A percentile compares a stretch with the other conserved stretches of the same genome.
Conservation (phyloP, 2,113 vertebrate genomes). For the Podarcis raffonei region DNA sequence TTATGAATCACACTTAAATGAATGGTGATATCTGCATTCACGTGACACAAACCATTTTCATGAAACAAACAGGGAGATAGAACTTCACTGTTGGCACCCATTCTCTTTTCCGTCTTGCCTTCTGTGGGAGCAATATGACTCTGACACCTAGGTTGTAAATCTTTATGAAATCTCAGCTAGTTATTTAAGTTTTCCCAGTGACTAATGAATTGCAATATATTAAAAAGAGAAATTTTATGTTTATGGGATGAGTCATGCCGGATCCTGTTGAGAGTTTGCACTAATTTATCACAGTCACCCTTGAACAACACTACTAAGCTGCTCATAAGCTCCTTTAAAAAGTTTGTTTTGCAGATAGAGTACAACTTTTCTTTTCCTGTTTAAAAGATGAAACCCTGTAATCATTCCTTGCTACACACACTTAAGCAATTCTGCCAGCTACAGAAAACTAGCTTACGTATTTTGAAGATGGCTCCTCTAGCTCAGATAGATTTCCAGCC, state of each 20-base stretch:
- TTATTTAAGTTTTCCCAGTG: not conserved
- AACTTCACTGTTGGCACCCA: not conserved
- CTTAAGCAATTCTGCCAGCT: slow-evolving; percentile 14
- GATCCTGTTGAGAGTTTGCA: slow-evolving; percentile 43
- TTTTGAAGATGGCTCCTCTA: slow-evolving; percentile 25
- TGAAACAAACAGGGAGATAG: not conserved
- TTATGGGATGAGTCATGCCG: slow-evolving; percentile 42
- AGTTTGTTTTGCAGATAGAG: slow-evolving; percentile 35
- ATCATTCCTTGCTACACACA: slow-evolving; percentile 7
- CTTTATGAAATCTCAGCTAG: not conserved
- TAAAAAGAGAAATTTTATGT: slow-evolving; percentile 23
- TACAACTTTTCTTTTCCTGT: slow-evolving; percentile 21
- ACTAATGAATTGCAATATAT: slow-evolving; percentile 41
- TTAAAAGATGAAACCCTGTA: slow-evolving; percentile 4
- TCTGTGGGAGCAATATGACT: not conserved
- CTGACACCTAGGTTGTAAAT: not conserved
- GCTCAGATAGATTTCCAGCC: slow-evolving; percentile 13
- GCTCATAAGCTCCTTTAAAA: slow-evolving; percentile 44
- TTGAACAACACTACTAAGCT: not conserved
- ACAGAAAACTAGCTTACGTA: slow-evolving; percentile 2
- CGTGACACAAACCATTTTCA: not conserved
- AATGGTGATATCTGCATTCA: not conserved
- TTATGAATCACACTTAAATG: not conserved
- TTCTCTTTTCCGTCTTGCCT: not conserved
- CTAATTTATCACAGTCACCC: slow-evolving; percentile 24